A percentile compares a stretch with the other conserved stretches of the same genome.
Conservation (phyloP, 1,140 invertebrate genomes). For the Lutraria rhynchaena region DNA sequence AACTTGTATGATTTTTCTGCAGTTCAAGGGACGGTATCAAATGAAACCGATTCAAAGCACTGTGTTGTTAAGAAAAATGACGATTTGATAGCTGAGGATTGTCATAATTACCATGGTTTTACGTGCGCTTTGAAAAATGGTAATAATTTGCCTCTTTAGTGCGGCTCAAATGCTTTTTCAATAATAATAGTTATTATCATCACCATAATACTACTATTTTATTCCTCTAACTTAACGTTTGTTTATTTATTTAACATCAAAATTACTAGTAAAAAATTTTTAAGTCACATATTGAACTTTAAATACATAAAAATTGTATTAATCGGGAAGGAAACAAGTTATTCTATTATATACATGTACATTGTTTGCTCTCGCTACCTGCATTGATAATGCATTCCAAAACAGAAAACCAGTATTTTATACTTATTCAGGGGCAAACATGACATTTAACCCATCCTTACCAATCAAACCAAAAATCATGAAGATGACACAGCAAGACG, state of each 20-base stretch:
- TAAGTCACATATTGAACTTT: background rate
- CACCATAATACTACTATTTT: too few relatives aligned
- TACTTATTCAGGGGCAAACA: conserved; percentile 6
- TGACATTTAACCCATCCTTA: background rate
- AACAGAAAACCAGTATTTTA: background rate
- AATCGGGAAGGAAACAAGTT: background rate
- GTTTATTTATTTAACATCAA: background rate
- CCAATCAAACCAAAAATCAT: background rate
- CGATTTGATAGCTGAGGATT: background rate
- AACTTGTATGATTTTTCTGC: too few relatives aligned
- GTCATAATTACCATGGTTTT: background rate
- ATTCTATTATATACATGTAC: background rate
- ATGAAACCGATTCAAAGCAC: too few relatives aligned
- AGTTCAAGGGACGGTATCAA: too few relatives aligned
- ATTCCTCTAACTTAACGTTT: too few relatives aligned
- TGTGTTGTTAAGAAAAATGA: too few relatives aligned
- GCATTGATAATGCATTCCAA: background rate
- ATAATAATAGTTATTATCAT: too few relatives aligned
- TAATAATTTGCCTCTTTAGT: background rate
- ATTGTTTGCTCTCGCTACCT: background rate
- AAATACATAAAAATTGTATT: background rate
- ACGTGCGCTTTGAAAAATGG: conserved; percentile 5
- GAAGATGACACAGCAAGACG: background rate
- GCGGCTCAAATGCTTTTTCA: too few relatives aligned
- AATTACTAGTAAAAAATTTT: background rate